Evolutionary conservation across 1,140 invertebrate genomes (phyloP).

Genomic region (Berghia stephanieae): DNA sequence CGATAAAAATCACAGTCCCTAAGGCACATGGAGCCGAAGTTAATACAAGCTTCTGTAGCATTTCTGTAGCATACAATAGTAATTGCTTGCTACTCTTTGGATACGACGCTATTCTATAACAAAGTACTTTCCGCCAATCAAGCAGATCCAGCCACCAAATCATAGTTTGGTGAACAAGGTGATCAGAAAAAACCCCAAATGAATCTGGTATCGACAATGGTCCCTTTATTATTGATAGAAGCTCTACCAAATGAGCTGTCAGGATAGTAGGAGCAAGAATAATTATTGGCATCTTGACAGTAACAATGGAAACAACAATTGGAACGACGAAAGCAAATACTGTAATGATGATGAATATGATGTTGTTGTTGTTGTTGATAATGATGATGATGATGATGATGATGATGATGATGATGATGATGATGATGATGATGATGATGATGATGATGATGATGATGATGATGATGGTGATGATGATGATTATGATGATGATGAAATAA

Average conservation of each 20-base stretch:
- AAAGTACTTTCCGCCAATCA: too few species aligned
- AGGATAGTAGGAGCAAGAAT: slow-evolving; percentile 35
- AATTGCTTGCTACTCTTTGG: too few species aligned
- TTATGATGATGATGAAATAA: too few species aligned
- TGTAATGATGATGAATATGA: neutral
- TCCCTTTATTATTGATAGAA: slow-evolving; percentile 32
- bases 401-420: slow-evolving; percentile 15
- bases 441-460: neutral
- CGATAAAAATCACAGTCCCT: too few species aligned
- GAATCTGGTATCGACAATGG: slow-evolving; percentile 27
- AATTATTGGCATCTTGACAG: slow-evolving; percentile 37
- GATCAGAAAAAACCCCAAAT: too few species aligned
- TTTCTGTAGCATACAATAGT: too few species aligned
- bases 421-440: slow-evolving; percentile 1
- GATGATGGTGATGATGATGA: too few species aligned
- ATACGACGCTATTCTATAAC: too few species aligned
- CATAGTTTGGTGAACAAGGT: too few species aligned
- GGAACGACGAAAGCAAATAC: slow-evolving; percentile 3
- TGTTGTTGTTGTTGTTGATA: slow-evolving; percentile 1
- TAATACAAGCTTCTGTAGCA: too few species aligned
- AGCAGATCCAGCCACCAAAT: too few species aligned
- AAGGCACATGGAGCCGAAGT: too few species aligned
- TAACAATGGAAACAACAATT: slow-evolving; percentile 36
- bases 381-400: slow-evolving; percentile 21
- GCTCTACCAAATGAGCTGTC: slow-evolving; percentile 33